Evolutionary conservation across 2,888 invertebrate species (phyloP).

Genomic region (Drosophila kanekoi): DNA sequence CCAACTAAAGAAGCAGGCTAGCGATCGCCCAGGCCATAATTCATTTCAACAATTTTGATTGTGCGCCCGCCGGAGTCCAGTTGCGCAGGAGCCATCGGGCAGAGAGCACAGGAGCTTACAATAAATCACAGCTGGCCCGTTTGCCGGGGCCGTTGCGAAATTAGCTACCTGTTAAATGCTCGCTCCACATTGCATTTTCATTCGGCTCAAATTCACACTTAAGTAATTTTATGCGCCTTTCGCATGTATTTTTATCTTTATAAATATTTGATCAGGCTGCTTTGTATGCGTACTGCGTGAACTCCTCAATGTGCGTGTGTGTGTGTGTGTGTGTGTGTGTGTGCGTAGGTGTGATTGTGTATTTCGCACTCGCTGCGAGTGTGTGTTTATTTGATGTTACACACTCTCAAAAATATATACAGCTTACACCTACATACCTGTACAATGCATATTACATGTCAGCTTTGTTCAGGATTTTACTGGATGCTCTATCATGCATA

Average conservation of each 20-base stretch:
- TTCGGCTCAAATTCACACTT: constrained; percentile 34
- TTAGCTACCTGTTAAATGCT: constrained; percentile 52
- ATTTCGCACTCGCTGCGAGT: neutral
- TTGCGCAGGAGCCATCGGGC: neutral
- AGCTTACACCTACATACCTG: neutral
- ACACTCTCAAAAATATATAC: constrained; percentile 25
- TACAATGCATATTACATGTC: constrained; percentile 55
- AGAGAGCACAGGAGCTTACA: constrained; percentile 18
- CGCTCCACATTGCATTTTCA: constrained; percentile 34
- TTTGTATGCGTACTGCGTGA: constrained; percentile 39
- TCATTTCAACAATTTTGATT: constrained; percentile 44
- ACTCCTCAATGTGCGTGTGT: constrained; percentile 9
- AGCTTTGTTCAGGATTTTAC: constrained; percentile 59
- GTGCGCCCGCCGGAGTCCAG: neutral
- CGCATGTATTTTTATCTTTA: constrained; percentile 42
- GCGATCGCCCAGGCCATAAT: constrained; percentile 43
- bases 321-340: constrained; percentile 9
- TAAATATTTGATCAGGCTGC: constrained; percentile 60
- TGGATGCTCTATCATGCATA: constrained; percentile 46
- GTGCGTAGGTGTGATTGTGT: constrained; percentile 3
- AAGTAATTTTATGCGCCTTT: constrained; percentile 54
- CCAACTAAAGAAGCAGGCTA: constrained; percentile 12
- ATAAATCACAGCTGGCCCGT: constrained; percentile 52
- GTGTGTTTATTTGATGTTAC: constrained; percentile 28
- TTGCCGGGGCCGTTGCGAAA: constrained; percentile 37